phyloP scores from a whole-genome alignment of 2,888 invertebrate species.

The Limnephilus auricula region DNA sequence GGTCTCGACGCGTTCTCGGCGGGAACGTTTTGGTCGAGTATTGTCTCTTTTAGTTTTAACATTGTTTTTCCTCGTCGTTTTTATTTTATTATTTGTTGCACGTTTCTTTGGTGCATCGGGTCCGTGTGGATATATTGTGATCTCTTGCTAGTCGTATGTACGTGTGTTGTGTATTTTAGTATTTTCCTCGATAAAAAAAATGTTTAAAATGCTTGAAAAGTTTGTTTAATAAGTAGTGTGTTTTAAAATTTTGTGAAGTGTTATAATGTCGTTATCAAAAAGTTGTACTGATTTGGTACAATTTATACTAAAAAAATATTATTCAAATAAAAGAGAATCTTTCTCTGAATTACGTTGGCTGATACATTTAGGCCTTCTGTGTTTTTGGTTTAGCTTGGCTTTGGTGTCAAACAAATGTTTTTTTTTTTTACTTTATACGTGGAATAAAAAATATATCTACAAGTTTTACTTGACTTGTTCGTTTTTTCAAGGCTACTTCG shows the following conservation, averaged over 20 bases:
- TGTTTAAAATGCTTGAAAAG: no score
- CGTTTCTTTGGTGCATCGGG: background rate
- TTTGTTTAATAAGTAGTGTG: background rate
- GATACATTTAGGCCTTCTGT: background rate
- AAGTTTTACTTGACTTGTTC: background rate
- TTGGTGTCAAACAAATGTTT: background rate
- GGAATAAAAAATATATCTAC: background rate
- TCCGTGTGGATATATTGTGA: background rate
- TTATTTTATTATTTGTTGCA: background rate
- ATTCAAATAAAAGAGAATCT: no score
- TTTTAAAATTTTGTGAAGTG: background rate
- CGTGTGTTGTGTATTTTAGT: background rate
- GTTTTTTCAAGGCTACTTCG: background rate
- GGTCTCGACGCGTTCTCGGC: slow-evolving; percentile 23
- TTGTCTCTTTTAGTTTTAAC: background rate
- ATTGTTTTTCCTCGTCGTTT: background rate
- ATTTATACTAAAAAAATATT: background rate
- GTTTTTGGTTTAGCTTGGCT: background rate
- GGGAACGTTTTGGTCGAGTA: slow-evolving; percentile 11
- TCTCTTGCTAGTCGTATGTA: background rate
- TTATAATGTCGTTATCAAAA: background rate
- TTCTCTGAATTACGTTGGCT: background rate
- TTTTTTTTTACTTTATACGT: background rate
- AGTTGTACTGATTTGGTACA: background rate
- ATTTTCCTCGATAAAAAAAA: background rate